phyloP scores from a whole-genome alignment of 2,888 invertebrate species.

The Stenotaenia linearis region DNA sequence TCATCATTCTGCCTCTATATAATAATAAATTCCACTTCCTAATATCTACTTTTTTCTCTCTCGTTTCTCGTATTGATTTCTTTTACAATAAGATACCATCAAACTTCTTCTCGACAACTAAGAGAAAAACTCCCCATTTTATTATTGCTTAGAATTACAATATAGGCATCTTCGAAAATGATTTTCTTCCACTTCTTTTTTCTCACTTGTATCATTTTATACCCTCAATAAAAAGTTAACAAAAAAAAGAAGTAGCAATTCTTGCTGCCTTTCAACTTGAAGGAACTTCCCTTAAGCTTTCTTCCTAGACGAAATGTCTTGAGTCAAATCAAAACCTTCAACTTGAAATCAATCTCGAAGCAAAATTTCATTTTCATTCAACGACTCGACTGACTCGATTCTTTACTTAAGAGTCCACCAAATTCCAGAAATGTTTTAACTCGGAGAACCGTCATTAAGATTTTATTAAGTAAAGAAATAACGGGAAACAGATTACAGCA shows the following conservation, averaged over 20 bases:
- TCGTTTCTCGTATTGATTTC: conserved; percentile 1
- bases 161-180: background rate
- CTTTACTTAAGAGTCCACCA: background rate
- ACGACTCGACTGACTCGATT: background rate
- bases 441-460: background rate
- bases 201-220: conserved; percentile 10
- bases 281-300: background rate
- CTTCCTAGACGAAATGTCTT: background rate
- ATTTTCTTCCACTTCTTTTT: background rate
- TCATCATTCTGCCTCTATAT: conserved; percentile 11
- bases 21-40: conserved; percentile 19
- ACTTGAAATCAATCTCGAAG: background rate
- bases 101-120: background rate
- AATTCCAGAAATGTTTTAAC: background rate
- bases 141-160: conserved; percentile 1
- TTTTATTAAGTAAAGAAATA: conserved; percentile 13
- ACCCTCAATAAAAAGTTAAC: background rate
- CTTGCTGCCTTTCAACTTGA: background rate
- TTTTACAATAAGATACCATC: conserved; percentile 15
- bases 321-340: background rate
- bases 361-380: conserved; percentile 1
- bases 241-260: background rate
- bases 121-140: background rate
- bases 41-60: background rate
- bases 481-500: background rate